Percentiles rank a stretch among this genome's conserved stretches.
These are phyloP conservation scores for Drosophila albomicans DNA, from an alignment of 1,140 invertebrate genomes.

Conservation along the genomic window DNA sequence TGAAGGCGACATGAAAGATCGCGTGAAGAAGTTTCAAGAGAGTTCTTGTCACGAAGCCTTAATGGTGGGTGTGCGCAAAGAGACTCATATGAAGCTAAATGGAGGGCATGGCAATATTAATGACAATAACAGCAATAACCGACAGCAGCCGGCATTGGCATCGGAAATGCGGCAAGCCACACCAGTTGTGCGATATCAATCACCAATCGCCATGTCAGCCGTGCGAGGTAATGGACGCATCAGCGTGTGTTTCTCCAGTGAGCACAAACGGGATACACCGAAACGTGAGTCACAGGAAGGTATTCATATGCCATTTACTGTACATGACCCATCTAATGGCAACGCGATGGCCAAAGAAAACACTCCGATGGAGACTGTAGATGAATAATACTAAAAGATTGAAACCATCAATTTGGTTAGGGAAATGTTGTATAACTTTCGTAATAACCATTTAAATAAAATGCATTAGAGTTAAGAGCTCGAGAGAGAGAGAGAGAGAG, in stretches of 20 bases:
- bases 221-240: slow-evolving; percentile 70
- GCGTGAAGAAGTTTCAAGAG: slow-evolving; percentile 76
- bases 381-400: slow-evolving; percentile 19
- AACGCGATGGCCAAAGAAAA: slow-evolving; percentile 21
- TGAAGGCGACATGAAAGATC: slow-evolving; percentile 75
- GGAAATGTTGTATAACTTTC: neutral
- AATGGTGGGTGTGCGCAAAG: slow-evolving; percentile 74
- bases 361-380: slow-evolving; percentile 45
- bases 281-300: slow-evolving; percentile 77
- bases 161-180: slow-evolving; percentile 55
- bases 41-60: slow-evolving; percentile 69
- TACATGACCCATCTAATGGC: slow-evolving; percentile 21
- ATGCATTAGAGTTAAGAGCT: neutral
- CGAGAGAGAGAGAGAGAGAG: neutral
- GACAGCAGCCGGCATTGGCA: slow-evolving; percentile 22
- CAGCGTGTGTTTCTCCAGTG: slow-evolving; percentile 64
- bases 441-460: slow-evolving; percentile 1
- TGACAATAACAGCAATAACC: slow-evolving; percentile 14
- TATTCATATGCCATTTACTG: slow-evolving; percentile 63
- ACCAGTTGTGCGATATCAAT: slow-evolving; percentile 59
- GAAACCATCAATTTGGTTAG: neutral
- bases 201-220: slow-evolving; percentile 52
- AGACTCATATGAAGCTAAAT: slow-evolving; percentile 49
- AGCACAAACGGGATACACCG: slow-evolving; percentile 66
- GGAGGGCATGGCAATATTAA: slow-evolving; percentile 20